Evolutionary conservation across 1,140 invertebrate genomes (phyloP).

Genomic region (Pseudomyrmex flavicornis): DNA sequence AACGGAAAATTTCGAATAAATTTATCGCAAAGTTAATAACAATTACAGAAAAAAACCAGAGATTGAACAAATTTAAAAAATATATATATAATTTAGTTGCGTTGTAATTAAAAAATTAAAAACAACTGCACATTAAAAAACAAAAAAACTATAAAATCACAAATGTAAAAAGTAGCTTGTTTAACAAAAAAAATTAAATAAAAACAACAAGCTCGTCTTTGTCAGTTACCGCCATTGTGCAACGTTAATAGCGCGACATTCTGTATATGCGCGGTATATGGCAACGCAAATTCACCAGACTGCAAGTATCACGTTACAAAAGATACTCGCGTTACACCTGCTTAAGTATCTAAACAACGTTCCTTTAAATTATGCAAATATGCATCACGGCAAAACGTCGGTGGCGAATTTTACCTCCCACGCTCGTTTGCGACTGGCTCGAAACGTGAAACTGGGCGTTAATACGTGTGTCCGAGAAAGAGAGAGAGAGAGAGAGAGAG

Average conservation of each 20-base stretch:
- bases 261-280: conserved; percentile 12
- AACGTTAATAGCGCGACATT: conserved; percentile 21
- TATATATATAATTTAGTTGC: no score
- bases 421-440: conserved; percentile 16
- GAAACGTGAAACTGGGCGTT: conserved; percentile 44
- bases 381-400: conserved; percentile 43
- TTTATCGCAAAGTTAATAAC: background rate
- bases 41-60: background rate
- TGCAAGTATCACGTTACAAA: conserved; percentile 52
- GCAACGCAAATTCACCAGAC: conserved; percentile 42
- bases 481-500: no score
- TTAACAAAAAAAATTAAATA: no score
- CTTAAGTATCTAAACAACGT: conserved; percentile 52
- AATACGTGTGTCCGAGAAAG: background rate
- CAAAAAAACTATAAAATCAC: no score
- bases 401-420: conserved; percentile 47
- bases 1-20: no score
- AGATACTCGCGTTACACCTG: conserved; percentile 58
- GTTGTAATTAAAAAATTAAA: no score
- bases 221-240: background rate
- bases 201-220: background rate
- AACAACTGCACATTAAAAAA: no score
- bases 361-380: conserved; percentile 59
- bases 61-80: no score
- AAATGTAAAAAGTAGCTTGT: no score